These are phyloP conservation scores for Tineola bisselliella DNA, from an alignment of 2,888 invertebrate genomes.

Conservation along the genomic window DNA sequence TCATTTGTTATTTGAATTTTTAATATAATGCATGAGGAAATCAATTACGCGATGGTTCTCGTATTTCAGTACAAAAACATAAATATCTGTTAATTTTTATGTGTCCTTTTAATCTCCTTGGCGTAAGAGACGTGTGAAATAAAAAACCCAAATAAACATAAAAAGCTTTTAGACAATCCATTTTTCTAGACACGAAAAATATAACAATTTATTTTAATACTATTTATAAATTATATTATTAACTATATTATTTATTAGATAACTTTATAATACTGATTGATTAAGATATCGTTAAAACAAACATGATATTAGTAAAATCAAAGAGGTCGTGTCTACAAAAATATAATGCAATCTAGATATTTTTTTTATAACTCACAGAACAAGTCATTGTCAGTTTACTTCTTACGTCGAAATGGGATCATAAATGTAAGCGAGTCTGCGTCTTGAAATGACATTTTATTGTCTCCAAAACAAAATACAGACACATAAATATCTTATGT, in stretches of 20 bases:
- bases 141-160: constrained; percentile 45
- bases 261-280: too few species aligned
- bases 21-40: not conserved
- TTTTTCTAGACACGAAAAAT: not conserved
- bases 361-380: constrained; percentile 47
- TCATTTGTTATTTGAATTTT: not conserved
- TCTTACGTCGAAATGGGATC: constrained; percentile 36
- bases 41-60: not conserved
- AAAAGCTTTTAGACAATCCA: constrained; percentile 27
- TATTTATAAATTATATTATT: too few species aligned
- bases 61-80: not conserved
- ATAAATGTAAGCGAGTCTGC: constrained; percentile 33
- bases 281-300: too few species aligned
- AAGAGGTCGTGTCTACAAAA: not conserved
- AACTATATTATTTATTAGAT: too few species aligned
- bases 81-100: constrained; percentile 15
- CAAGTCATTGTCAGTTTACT: constrained; percentile 45
- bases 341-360: not conserved
- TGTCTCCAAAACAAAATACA: not conserved
- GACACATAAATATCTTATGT: not conserved
- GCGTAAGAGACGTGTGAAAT: constrained; percentile 46
- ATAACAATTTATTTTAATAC: too few species aligned
- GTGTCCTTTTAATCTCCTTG: constrained; percentile 39
- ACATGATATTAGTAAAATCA: not conserved
- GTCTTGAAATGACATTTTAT: constrained; percentile 23